These are phyloP conservation scores for Phycodurus eques DNA, from an alignment of 2,113 vertebrate genomes.

Conservation along the genomic window DNA sequence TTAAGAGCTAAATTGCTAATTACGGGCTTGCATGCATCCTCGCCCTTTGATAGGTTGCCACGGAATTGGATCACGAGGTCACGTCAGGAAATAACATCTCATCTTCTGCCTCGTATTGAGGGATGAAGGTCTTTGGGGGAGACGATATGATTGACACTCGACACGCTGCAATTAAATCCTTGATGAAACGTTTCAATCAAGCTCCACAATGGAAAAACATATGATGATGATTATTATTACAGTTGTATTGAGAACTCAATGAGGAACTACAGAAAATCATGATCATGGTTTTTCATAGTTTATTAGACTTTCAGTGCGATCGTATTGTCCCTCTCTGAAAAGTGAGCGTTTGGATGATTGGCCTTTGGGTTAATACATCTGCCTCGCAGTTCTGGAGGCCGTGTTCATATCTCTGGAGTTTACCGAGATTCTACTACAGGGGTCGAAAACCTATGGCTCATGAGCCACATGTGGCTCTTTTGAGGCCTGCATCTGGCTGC, in stretches of 20 bases:
- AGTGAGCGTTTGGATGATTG: too few species aligned
- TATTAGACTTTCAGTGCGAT: too few species aligned
- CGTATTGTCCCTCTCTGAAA: too few species aligned
- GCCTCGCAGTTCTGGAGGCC: too few species aligned
- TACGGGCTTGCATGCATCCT: neutral
- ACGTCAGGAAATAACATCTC: neutral
- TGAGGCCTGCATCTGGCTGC: too few species aligned
- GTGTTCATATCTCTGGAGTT: too few species aligned
- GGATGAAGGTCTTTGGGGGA: neutral
- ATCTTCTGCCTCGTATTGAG: neutral
- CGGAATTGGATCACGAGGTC: neutral
- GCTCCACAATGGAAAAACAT: neutral
- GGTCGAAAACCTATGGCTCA: too few species aligned
- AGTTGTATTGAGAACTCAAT: neutral
- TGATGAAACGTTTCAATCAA: too few species aligned
- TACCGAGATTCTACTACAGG: too few species aligned
- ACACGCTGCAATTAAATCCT: neutral
- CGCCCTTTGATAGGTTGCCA: neutral
- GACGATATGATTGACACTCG: neutral
- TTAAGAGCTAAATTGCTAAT: neutral
- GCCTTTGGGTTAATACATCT: too few species aligned
- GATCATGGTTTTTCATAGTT: neutral
- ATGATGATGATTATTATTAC: too few species aligned
- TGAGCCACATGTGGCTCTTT: too few species aligned
- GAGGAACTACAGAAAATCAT: neutral